Base-by-base conservation (phyloP, 2,113 vertebrate species). In the Amblyopsis rosae region DNA sequence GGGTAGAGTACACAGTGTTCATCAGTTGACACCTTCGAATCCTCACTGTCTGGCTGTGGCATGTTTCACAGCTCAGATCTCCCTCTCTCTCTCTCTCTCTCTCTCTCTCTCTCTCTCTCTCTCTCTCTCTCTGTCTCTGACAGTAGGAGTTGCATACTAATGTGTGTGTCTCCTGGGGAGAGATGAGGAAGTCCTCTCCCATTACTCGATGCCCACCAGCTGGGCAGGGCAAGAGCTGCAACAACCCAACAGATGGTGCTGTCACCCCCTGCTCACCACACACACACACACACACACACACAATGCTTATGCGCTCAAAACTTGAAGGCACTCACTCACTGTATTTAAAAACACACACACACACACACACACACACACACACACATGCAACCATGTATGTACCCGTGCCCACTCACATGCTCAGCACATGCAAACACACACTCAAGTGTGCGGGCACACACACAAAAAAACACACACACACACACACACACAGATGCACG, bases 131-230 rank as follows among this genome's bases (percentile, higher is more conserved):
- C 76, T 88, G 70, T 65, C 76, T 82, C 82, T 86, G 86, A 89
- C 90, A 89, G 87, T 91, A 88, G 84, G 86, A 86, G 86, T 82
- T 88, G 90, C 88, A 91, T 91, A 89, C 90, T 91, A 91, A 91
- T 91, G 87, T 74, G 77, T 75, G 75, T 67, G 79, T 80, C 80
- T 90, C 90, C 88, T 85, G 86, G 90, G 87, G 74, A 62, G 81
- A 89, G 87, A 89, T 89, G 89, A 91, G 90, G 90, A 91, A 91
- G 90, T 91, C 90, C 87, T 91, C 88, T 91, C 87, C 90, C 85
- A 91, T 91, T 91, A 91, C 90, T 90, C 87, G 82, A 86, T 90
- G 88, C 87, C 88, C 88, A 91, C 90, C 90, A 91, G 90, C 90
- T 91, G 90, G 90, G 90, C 88, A 90, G 86, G 90, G 88, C 88